Conservation (phyloP, 2,113 vertebrate species). For the Rhinopomastus cyanomelas region DNA sequence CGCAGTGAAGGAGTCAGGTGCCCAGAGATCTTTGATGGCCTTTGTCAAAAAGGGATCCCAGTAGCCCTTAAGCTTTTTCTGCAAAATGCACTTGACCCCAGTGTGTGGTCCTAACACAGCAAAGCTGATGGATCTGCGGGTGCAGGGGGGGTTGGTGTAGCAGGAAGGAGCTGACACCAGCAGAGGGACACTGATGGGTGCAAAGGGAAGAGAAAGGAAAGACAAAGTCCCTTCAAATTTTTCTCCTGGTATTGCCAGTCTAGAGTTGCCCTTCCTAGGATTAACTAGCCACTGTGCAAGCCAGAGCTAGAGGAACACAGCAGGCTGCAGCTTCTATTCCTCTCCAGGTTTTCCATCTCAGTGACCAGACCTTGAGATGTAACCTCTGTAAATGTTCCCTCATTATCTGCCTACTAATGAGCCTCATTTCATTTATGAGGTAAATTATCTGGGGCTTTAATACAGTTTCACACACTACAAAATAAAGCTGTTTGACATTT, state of each 20-base stretch:
- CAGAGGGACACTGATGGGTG: neutral
- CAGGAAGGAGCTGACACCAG: neutral
- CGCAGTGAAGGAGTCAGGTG: neutral
- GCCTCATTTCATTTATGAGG: constrained; percentile 1
- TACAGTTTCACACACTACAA: constrained; percentile 13
- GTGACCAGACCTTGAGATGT: neutral
- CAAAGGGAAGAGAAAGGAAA: neutral
- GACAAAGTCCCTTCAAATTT: neutral
- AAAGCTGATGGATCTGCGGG: neutral
- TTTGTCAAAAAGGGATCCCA: neutral
- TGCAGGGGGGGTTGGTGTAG: neutral
- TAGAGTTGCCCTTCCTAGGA: neutral
- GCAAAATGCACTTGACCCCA: neutral
- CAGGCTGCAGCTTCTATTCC: neutral
- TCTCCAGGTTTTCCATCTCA: neutral
- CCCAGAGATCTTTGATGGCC: neutral
- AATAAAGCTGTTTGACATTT: constrained; percentile 38
- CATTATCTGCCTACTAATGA: constrained; percentile 48
- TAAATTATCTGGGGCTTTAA: constrained; percentile 6
- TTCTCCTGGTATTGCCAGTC: neutral
- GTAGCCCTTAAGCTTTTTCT: neutral
- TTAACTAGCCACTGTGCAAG: constrained; percentile 12
- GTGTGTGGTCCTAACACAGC: accelerated
- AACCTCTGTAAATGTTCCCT: constrained; percentile 21
- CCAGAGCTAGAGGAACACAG: neutral